phyloP scores from a whole-genome alignment of 2,888 invertebrate genomes.

The Acleris cristana region DNA sequence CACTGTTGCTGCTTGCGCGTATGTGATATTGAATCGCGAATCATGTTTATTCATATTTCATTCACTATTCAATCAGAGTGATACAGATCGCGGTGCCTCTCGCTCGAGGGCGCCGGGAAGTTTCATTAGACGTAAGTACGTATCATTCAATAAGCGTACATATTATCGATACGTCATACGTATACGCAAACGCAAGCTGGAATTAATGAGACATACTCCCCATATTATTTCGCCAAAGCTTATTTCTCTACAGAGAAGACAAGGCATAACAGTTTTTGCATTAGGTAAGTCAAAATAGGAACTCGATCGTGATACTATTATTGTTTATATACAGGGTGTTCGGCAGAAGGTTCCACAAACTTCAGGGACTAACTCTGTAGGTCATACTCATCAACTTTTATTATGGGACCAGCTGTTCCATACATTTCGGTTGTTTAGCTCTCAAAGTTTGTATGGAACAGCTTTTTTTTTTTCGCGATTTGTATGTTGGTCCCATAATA shows the following conservation, averaged over 20 bases:
- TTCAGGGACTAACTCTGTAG: too few relatives aligned
- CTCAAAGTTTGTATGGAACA: too few relatives aligned
- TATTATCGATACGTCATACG: neutral
- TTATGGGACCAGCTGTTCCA: too few relatives aligned
- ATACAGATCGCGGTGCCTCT: slow-evolving; percentile 14
- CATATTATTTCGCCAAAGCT: neutral
- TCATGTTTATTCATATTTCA: slow-evolving; percentile 30
- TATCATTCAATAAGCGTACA: slow-evolving; percentile 6
- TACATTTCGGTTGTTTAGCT: too few relatives aligned
- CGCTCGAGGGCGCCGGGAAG: slow-evolving; percentile 10
- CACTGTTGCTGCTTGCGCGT: neutral
- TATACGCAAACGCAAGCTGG: neutral
- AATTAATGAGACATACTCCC: neutral
- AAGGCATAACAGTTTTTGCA: too few relatives aligned
- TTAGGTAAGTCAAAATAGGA: too few relatives aligned
- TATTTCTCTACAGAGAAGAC: neutral
- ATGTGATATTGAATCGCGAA: slow-evolving; percentile 17
- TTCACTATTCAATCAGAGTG: slow-evolving; percentile 31
- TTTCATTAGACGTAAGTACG: slow-evolving; percentile 21
- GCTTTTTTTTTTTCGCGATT: too few relatives aligned
- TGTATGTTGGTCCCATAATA: too few relatives aligned
- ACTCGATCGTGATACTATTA: too few relatives aligned
- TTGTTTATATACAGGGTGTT: too few relatives aligned
- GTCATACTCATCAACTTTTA: too few relatives aligned
- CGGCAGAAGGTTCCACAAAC: too few relatives aligned